Percentiles rank a stretch among this genome's conserved stretches.
Conservation (phyloP, 2,797 vertebrate species). For the Muscicapa comitata region DNA sequence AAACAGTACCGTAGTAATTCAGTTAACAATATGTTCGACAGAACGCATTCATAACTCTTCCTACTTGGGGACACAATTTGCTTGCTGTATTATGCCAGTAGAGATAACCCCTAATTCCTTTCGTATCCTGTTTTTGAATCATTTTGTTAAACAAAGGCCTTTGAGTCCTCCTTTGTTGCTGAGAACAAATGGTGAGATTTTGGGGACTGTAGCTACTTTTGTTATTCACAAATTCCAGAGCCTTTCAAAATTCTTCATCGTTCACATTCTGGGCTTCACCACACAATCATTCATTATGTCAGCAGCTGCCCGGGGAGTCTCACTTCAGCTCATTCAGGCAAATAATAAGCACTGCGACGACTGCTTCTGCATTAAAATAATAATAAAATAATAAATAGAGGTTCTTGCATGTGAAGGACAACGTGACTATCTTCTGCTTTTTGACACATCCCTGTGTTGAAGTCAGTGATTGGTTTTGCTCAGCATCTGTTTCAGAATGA, state of each 20-base stretch:
- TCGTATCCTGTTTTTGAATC: constrained; percentile 73
- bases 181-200: constrained; percentile 77
- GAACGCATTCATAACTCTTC: constrained; percentile 53
- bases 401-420: not conserved
- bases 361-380: constrained; percentile 70
- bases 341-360: constrained; percentile 68
- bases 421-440: not conserved
- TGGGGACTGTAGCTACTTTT: constrained; percentile 72
- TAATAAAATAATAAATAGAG: constrained; percentile 58
- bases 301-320: constrained; percentile 73
- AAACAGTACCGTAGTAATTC: constrained; percentile 58
- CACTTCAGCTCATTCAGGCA: constrained; percentile 73
- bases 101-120: constrained; percentile 74
- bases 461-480: not conserved
- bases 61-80: constrained; percentile 59
- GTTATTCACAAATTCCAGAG: constrained; percentile 73
- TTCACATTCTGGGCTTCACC: constrained; percentile 69
- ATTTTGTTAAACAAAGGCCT: constrained; percentile 77
- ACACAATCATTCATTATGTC: constrained; percentile 78
- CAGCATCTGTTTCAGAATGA: not conserved
- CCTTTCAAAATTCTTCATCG: constrained; percentile 76
- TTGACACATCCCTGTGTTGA: not conserved
- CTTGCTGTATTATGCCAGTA: constrained; percentile 59
- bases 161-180: constrained; percentile 74
- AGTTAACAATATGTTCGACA: constrained; percentile 48